Base-by-base conservation (phyloP, 2,797 vertebrate species). In the Esox masquinongy region DNA sequence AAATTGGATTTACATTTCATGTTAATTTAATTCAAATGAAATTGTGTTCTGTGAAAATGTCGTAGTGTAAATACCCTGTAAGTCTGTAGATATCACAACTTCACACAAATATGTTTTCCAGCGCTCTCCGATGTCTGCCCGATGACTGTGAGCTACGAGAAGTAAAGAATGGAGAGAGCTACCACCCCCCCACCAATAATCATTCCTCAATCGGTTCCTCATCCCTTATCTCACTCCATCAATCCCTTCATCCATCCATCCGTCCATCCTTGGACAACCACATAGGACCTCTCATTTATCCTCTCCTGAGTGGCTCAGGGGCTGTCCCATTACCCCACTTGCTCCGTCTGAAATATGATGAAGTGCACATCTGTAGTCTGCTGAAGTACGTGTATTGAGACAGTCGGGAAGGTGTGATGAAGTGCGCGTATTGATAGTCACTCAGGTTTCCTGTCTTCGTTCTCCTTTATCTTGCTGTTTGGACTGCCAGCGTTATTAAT, bases 401-500 rank as follows among this genome's bases (percentile, higher is more conserved):
- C n/a, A 59, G 56, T 59, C n/a, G 22, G 53, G n/a, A 9, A 17
- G 24, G 4, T n/a, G 78, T 66, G 16, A 66, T 66, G 31, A 34
- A 66, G 63, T 34, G 12, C 16, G 31, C 26, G 31, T 85, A 87
- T 87, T 88, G 90, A 88, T 84, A 92, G 86, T 47, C 43, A 90
- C 86, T 86, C 85, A 86, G 86, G 89, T 91, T 88, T 47, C 83
- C 88, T 84, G 88, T 91, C 89, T 91, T 91, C 84, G 87, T 90
- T 92, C 90, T 88, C 89, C 86, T 91, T 91, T 91, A 91, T 90
- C 90, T 89, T 77, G 77, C 78, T 70, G 79, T 88, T 88, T 81
- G 81, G 83, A 84, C 79, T 91, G 91, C 87, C 88, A 90, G 73
- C 66, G 85, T 91, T 92, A 94, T 91, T 92, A 92, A 92, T 91